Base-by-base conservation (phyloP, 2,888 invertebrate species). In the Tridacna gigas region DNA sequence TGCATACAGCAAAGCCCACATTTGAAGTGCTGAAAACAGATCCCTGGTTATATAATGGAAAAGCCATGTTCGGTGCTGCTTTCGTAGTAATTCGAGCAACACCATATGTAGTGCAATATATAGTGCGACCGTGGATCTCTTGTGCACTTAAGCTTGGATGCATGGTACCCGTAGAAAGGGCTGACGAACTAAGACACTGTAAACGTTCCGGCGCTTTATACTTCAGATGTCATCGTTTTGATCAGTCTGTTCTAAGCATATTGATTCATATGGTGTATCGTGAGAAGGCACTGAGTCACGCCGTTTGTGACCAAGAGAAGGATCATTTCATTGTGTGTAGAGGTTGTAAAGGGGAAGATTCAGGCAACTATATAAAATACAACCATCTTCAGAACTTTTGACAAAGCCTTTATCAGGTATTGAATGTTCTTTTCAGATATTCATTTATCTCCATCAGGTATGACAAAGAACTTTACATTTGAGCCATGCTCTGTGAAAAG, bases 201-300 rank as follows among this genome's bases (percentile, higher is more conserved):
- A 9, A 56, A 1, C 2, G 9, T 3, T 37, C 7, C 7, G n/a
- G 20, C 9, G 56, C 56, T 2, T 5, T 20, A 15, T 86, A 86
- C 51, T 82, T 82, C 78, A 69, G 74, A 37, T 87, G 87, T 69
- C 87, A 87, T 60, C 74, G 87, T 65, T 87, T 84, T 66, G 87
- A 87, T 80, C 87, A 87, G 60, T 87, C 87, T 74, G 56, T 84
- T 37, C 37, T 37, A 37, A 37, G 37, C 37, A 37, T 37, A 37
- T 37, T 37, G 37, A 37, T 37, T 4, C 37, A 37, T 37, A 37
- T 37, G 37, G 37, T 37, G 7, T 37, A 37, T 37, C 37, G 37
- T 37, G 37, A 37, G 37, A 37, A 37, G 37, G 37, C 37, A 37
- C 37, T 37, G 37, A 7, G 7, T 4, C 37, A 37, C 37, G 37